A percentile compares a stretch with the other conserved stretches of the same genome.
These are phyloP conservation scores for Hippocampus zosterae DNA, from an alignment of 2,113 vertebrate genomes.

Conservation along the genomic window DNA sequence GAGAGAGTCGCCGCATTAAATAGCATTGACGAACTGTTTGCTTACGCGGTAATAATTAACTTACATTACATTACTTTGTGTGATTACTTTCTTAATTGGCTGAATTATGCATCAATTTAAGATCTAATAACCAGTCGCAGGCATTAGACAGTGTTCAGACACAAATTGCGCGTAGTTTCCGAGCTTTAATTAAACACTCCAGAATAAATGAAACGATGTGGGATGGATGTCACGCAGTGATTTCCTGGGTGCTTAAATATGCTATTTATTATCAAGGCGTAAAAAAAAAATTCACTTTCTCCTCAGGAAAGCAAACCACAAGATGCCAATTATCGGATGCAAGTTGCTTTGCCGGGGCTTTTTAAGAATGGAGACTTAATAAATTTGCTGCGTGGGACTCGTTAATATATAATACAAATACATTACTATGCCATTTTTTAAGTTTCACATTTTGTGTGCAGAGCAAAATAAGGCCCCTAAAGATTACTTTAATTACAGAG, in stretches of 20 bases:
- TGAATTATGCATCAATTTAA: slow-evolving; percentile 99
- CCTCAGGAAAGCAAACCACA: slow-evolving; percentile 93
- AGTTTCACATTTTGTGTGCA: slow-evolving; percentile 68
- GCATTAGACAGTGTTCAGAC: slow-evolving; percentile 99
- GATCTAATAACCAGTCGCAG: slow-evolving; percentile 99
- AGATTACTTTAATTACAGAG: slow-evolving; percentile 68
- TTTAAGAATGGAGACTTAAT: slow-evolving; percentile 74
- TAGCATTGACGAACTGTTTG: slow-evolving; percentile 99
- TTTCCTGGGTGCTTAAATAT: slow-evolving; percentile 99
- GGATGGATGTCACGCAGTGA: slow-evolving; percentile 97
- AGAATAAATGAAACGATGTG: slow-evolving; percentile 99
- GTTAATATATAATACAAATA: slow-evolving; percentile 79
- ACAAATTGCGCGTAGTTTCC: slow-evolving; percentile 98
- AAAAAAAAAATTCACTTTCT: slow-evolving; percentile 91
- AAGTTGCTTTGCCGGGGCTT: slow-evolving; percentile 72
- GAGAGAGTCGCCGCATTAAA: slow-evolving; percentile 98
- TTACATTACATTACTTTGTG: slow-evolving; percentile 99
- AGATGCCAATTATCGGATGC: slow-evolving; percentile 78
- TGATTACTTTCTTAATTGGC: slow-evolving; percentile 99
- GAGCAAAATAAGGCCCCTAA: slow-evolving; percentile 65
- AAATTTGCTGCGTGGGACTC: slow-evolving; percentile 74
- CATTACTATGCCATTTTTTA: slow-evolving; percentile 70
- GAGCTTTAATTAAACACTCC: slow-evolving; percentile 99
- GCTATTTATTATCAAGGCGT: slow-evolving; percentile 99
- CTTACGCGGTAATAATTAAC: slow-evolving; percentile 99